Conservation (phyloP, 2,113 vertebrate genomes). For the Thamnophis sirtalis region DNA sequence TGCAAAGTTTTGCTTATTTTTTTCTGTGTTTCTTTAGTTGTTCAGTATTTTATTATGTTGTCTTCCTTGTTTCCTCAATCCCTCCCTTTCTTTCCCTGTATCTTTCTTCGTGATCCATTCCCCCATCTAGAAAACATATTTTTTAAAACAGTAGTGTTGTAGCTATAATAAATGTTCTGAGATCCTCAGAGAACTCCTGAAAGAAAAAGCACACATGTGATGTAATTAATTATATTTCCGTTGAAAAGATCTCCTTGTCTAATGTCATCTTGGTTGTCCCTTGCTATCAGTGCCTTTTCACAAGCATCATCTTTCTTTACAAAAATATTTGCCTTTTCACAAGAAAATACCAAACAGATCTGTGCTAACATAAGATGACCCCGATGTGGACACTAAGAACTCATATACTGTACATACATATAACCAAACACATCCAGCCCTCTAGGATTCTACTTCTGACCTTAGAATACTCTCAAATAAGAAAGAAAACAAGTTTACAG, state of each 20-base stretch:
- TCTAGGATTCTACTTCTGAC: neutral
- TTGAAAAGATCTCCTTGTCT: neutral
- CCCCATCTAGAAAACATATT: neutral
- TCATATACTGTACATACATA: neutral
- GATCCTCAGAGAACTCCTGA: neutral
- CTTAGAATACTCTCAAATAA: neutral
- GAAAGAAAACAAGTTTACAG: neutral
- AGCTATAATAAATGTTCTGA: neutral
- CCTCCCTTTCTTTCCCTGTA: neutral
- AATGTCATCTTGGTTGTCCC: neutral
- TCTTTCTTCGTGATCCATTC: neutral
- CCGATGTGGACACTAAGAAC: neutral
- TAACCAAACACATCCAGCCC: neutral
- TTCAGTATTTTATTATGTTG: neutral
- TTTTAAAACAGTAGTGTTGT: neutral
- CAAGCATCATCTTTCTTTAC: neutral
- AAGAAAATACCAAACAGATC: neutral
- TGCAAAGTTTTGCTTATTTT: neutral
- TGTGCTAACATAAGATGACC: neutral
- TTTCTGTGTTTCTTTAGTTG: neutral
- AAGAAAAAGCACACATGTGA: neutral
- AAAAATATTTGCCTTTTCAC: neutral
- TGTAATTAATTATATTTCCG: neutral
- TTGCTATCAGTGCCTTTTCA: neutral
- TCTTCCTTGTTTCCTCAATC: neutral